A percentile compares a stretch with the other conserved stretches of the same genome.
These are phyloP conservation scores for Oophaga sylvatica DNA, from an alignment of 2,797 vertebrate species.

Conservation along the genomic window DNA sequence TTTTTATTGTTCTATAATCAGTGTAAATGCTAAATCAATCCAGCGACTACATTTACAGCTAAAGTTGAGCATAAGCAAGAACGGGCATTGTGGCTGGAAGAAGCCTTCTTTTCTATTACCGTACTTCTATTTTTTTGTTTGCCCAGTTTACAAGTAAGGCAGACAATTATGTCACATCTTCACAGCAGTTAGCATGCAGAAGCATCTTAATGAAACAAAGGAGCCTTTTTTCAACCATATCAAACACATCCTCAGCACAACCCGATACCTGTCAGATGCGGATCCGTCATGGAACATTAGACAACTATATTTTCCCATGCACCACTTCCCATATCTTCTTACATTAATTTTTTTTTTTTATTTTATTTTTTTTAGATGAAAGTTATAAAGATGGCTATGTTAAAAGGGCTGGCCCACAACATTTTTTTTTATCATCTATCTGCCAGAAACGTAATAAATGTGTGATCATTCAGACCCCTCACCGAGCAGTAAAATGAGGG, in stretches of 20 bases:
- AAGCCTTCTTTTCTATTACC: not conserved
- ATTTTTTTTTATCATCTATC: too few species aligned
- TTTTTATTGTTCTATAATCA: not conserved
- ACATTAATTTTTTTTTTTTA: not conserved
- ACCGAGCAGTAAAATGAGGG: too few species aligned
- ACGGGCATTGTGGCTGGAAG: not conserved
- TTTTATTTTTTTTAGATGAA: not conserved
- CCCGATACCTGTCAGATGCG: slow-evolving; percentile 27
- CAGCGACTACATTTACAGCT: not conserved
- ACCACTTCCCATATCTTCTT: not conserved
- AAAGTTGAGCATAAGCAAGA: not conserved
- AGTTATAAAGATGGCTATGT: not conserved
- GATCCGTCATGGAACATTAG: slow-evolving; percentile 42
- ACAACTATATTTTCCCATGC: not conserved
- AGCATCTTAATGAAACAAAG: too few species aligned
- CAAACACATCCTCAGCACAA: slow-evolving; percentile 43
- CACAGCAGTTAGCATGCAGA: too few species aligned
- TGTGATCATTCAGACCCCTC: too few species aligned
- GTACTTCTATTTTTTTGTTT: too few species aligned
- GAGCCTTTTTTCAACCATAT: slow-evolving; percentile 24
- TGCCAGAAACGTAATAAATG: too few species aligned
- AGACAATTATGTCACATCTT: too few species aligned
- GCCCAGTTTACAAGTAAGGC: too few species aligned
- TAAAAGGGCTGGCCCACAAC: not conserved
- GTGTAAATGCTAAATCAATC: not conserved